Evolutionary conservation across 2,797 vertebrate genomes (phyloP), one percentile per base, ranked within the genome.

Genomic region (Fistularia commersonii): DNA sequence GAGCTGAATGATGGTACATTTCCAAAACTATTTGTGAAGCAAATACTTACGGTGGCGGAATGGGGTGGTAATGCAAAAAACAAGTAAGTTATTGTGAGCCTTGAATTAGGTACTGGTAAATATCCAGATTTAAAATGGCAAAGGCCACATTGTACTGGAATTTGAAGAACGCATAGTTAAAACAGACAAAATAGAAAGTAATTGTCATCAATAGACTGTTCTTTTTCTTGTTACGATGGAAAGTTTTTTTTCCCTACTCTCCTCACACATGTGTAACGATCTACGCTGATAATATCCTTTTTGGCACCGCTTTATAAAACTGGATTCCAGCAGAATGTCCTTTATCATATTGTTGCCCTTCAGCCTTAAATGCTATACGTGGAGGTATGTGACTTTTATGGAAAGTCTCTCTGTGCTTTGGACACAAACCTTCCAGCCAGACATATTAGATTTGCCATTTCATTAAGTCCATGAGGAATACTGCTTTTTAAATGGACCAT

Each of bases 381-480:
- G 33, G 46, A 4, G 54, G 55, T 44, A 34, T 71, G 54, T 41
- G 50, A 41, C 38, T 65, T 79, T 76, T 65, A 76, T 74, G 57
- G 47, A 51, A 51, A 10, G 38, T 43, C 47, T 38, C 45, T 57
- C 42, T 51, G 45, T 40, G 51, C 55, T 62, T 56, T 46, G 39
- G 57, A 68, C 63, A 51, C 58, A 59, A 45, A 44, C 48, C 52
- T 54, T 47, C 36, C 41, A 51, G 49, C 37, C 32, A 48, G 48
- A 12, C 13, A 45, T 57, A 74, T 77, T 57, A 58, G 40, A 83
- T 80, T 79, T 69, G 74, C 42, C 49, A 62, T 78, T 79, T 78
- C 69, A 83, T 80, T 83, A 79, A 67, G 64, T 74, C 69, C 61
- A 54, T 11, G 49, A 74, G 59, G 52, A 74, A 56, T 61, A 60